phyloP scores from a whole-genome alignment of 2,113 vertebrate species.

The Dicrurus megarhynchus region DNA sequence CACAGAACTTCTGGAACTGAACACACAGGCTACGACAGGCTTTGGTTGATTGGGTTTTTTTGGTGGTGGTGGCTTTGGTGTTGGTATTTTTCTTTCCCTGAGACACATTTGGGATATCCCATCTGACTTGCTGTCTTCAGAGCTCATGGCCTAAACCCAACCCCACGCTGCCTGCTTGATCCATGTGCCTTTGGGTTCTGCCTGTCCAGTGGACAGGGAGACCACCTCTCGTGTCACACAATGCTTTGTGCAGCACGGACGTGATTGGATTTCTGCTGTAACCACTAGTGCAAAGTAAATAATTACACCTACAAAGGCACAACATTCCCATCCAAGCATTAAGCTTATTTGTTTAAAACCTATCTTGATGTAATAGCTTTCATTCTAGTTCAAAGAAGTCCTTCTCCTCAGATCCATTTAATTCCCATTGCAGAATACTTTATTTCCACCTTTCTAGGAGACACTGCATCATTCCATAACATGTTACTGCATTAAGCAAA shows the following conservation, averaged over 20 bases:
- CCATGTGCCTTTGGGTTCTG: neutral
- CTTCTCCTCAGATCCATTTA: neutral
- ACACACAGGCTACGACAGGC: neutral
- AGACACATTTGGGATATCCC: neutral
- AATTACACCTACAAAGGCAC: neutral
- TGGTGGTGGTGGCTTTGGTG: neutral
- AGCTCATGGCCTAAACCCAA: neutral
- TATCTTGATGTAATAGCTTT: neutral
- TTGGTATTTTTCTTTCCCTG: neutral
- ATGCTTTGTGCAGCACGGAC: neutral
- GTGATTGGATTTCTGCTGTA: neutral
- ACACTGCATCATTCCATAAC: neutral
- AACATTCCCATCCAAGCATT: neutral
- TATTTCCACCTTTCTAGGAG: neutral
- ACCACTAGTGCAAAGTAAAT: neutral
- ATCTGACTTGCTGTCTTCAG: neutral
- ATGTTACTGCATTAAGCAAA: neutral
- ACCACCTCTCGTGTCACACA: neutral
- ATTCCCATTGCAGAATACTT: neutral
- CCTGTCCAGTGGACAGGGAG: neutral
- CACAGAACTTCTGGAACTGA: neutral
- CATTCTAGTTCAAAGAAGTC: neutral
- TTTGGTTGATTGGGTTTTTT: neutral
- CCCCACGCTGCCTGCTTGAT: neutral
- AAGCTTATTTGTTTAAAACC: neutral